These are phyloP conservation scores for Lycophotia porphyrea DNA, from an alignment of 2,888 invertebrate species.

Conservation along the genomic window DNA sequence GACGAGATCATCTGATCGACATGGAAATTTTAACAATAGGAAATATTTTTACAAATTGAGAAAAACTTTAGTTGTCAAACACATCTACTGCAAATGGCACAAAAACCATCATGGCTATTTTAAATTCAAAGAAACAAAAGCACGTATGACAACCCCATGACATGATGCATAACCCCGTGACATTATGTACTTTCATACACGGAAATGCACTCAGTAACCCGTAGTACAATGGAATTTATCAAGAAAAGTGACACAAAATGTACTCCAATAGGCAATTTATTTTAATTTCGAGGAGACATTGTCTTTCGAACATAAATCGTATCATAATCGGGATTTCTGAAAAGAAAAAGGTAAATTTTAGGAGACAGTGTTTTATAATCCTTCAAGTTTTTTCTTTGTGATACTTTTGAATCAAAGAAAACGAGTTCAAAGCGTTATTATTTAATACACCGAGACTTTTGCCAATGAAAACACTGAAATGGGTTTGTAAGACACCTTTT, in stretches of 20 bases:
- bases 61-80: neutral
- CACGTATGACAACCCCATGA: constrained; percentile 20
- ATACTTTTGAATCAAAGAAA: constrained; percentile 24
- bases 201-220: constrained; percentile 50
- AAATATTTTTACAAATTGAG: neutral
- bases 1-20: too few relatives aligned
- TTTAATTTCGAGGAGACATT: constrained; percentile 47
- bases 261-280: constrained; percentile 35
- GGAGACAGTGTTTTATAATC: constrained; percentile 11
- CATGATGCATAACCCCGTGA: neutral
- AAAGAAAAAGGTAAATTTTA: constrained; percentile 18
- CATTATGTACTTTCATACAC: constrained; percentile 27
- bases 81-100: neutral
- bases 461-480: constrained; percentile 20
- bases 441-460: constrained; percentile 28
- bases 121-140: neutral
- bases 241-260: constrained; percentile 42
- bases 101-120: neutral
- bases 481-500: neutral
- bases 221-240: constrained; percentile 35
- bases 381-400: neutral
- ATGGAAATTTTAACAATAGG: neutral
- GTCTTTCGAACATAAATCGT: constrained; percentile 46
- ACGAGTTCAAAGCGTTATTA: constrained; percentile 17
- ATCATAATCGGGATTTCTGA: neutral